Percentiles rank a stretch among this genome's conserved stretches.
Evolutionary conservation across 2,113 vertebrate species (phyloP).

Genomic region (Acanthisitta chloris): DNA sequence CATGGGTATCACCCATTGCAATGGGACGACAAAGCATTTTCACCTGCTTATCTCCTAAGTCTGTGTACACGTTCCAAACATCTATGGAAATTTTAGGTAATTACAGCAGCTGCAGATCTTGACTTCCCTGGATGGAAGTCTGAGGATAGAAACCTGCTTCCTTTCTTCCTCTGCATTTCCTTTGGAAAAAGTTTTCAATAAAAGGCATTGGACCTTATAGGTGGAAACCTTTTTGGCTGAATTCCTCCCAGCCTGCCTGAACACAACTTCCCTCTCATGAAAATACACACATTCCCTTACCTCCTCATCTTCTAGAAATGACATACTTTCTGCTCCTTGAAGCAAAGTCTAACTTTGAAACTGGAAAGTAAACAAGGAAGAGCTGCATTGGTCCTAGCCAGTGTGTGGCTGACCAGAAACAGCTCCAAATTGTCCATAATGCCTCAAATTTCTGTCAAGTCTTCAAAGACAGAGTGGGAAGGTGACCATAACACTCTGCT

Average conservation of each 20-base stretch:
- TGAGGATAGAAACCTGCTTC: background rate
- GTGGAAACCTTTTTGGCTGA: background rate
- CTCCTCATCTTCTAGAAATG: background rate
- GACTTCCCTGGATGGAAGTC: background rate
- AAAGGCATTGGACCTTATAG: background rate
- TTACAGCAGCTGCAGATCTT: background rate
- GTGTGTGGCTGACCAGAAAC: background rate
- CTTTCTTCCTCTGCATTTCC: background rate
- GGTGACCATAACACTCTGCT: background rate
- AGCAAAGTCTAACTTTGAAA: background rate
- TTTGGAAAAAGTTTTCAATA: background rate
- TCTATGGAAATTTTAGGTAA: background rate
- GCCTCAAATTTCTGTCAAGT: background rate
- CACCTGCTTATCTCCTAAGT: background rate
- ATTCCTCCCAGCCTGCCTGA: background rate
- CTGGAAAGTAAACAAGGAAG: background rate
- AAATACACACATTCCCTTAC: background rate
- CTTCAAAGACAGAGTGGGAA: background rate
- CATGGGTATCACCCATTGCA: accelerated
- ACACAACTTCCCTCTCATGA: background rate
- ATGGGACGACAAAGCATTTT: background rate
- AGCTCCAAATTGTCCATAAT: background rate
- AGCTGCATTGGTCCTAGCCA: background rate
- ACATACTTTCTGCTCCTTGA: background rate
- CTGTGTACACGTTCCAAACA: background rate